Base-by-base conservation (phyloP, 2,888 invertebrate species). In the Alsophila aescularia region DNA sequence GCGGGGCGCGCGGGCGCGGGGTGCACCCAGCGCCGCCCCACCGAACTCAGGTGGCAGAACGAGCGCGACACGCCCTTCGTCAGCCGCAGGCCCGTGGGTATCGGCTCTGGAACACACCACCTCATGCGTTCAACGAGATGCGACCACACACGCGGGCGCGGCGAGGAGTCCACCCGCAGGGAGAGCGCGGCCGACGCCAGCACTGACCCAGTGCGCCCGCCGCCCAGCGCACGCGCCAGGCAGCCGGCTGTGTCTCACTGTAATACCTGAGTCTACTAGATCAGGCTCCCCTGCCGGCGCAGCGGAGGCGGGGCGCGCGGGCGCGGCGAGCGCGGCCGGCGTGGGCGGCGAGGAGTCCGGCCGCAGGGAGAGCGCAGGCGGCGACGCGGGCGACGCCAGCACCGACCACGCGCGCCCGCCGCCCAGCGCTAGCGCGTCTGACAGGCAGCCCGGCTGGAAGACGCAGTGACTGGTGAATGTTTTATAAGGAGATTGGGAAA, bases 351-450 rank as follows among this genome's bases (percentile, higher is more conserved):
- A 69, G 60, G 75, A 74, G 71, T 77, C 80, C 0, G 77, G 70
- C 43, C 64, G 91, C 60, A 65, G 59, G 29, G 72, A 74, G 69
- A 84, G 87, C 7, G 92, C 85, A 1, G 93, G 93, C 10, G 93
- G 94, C 0, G 94, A 88, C 48, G 90, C 89, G 36, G 87, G 90
- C 21, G 88, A 89, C 52, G 85, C 87, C 29, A 87, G 79, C n/a
- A 87, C 86, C 0, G 87, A 89, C 81, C 86, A 90, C 36, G 90
- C 89, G 34, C 90, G 87, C 2, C 80, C 80, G 0, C 90, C 85
- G 58, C 92, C 92, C 59, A 94, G 85, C 0, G 95, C 93, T 24
- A 95, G 83, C 0, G 96, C 96, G 80, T 96, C 96, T 0, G 96
- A 96, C 1, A 96, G 89, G 68, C 96, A 95, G 37, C 96, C 96